A percentile compares a stretch with the other conserved stretches of the same genome.
These are phyloP conservation scores for Conops quadrifasciatus DNA, from an alignment of 2,888 invertebrate genomes.

Conservation along the genomic window DNA sequence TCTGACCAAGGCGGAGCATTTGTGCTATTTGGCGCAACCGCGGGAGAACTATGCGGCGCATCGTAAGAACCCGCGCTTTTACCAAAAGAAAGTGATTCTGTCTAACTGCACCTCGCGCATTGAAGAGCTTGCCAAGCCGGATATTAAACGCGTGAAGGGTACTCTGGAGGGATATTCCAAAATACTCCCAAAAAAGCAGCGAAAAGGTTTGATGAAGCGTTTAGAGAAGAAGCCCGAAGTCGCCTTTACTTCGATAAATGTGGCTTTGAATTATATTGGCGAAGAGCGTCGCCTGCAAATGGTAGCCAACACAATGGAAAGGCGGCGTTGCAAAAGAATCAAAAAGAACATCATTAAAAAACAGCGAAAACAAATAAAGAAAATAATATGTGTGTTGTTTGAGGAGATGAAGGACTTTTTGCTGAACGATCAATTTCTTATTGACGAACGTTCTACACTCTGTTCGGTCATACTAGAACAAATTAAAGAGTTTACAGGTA, in stretches of 20 bases:
- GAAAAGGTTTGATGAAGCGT: conserved; percentile 49
- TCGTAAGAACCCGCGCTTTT: conserved; percentile 43
- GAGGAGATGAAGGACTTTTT: conserved; percentile 61
- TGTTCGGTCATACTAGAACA: conserved; percentile 54
- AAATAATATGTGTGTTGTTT: conserved; percentile 57
- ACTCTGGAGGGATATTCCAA: conserved; percentile 51
- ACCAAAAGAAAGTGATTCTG: conserved; percentile 51
- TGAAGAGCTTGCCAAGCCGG: conserved; percentile 56
- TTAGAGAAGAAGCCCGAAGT: conserved; percentile 51
- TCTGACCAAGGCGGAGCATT: conserved; percentile 58
- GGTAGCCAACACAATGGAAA: conserved; percentile 47
- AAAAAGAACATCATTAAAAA: conserved; percentile 51
- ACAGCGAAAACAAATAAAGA: conserved; percentile 54
- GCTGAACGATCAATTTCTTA: conserved; percentile 56
- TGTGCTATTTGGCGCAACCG: conserved; percentile 58
- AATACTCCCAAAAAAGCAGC: conserved; percentile 48
- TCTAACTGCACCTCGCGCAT: conserved; percentile 60
- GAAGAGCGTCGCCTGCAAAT: conserved; percentile 58
- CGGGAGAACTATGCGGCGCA: conserved; percentile 50
- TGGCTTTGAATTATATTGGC: conserved; percentile 55
- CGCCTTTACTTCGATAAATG: conserved; percentile 51
- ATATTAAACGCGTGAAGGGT: conserved; percentile 49
- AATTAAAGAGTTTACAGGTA: conserved; percentile 57
- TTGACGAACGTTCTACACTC: conserved; percentile 53
- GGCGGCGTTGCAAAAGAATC: conserved; percentile 49